These are phyloP conservation scores for Odiellus spinosus DNA, from an alignment of 2,888 invertebrate species.

Conservation along the genomic window DNA sequence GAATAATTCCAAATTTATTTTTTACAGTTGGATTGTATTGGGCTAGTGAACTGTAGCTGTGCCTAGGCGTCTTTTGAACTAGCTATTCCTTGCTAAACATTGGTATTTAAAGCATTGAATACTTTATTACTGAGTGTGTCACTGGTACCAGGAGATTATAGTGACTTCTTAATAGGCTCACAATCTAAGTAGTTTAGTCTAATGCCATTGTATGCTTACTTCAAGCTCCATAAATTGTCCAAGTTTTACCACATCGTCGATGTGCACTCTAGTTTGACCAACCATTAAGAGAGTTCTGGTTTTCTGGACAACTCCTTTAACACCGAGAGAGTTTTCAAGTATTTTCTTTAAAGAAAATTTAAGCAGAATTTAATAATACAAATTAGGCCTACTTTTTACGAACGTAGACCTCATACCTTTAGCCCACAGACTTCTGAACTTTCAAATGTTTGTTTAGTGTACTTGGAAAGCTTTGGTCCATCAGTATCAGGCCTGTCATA, in stretches of 20 bases:
- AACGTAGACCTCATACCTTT: slow-evolving; percentile 23
- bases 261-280: slow-evolving; percentile 69
- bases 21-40: too few relatives aligned
- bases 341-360: slow-evolving; percentile 22
- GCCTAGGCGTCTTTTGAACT: too few relatives aligned
- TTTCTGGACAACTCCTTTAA: slow-evolving; percentile 57
- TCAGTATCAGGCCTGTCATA: slow-evolving; percentile 58
- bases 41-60: too few relatives aligned
- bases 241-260: slow-evolving; percentile 62
- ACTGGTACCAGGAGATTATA: too few relatives aligned
- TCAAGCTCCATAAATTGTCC: slow-evolving; percentile 74
- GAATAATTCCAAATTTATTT: too few relatives aligned
- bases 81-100: too few relatives aligned
- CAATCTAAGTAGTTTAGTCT: too few relatives aligned
- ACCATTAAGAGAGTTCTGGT: slow-evolving; percentile 56
- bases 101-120: too few relatives aligned
- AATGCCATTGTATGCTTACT: slow-evolving; percentile 34
- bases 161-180: too few relatives aligned
- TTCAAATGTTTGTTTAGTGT: slow-evolving; percentile 40
- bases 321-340: slow-evolving; percentile 47
- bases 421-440: slow-evolving; percentile 32
- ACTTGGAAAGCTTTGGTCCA: slow-evolving; percentile 66
- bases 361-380: neutral
- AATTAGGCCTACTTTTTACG: neutral
- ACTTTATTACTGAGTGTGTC: too few relatives aligned